Conservation (phyloP, 2,888 invertebrate species). For the Lithosia quadra region DNA sequence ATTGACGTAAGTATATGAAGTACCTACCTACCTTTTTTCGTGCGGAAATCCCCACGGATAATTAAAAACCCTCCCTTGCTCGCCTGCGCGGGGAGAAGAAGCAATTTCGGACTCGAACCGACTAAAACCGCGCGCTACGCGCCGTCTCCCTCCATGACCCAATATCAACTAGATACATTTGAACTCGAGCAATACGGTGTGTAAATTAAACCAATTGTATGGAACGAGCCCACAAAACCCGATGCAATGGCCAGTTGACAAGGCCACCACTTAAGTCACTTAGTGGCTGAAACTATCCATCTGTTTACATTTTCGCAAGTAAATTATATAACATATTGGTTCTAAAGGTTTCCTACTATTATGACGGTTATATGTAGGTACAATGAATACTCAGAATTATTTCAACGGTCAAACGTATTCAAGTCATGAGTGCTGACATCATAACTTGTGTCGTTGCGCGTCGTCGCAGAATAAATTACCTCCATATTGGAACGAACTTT, state of each 20-base stretch:
- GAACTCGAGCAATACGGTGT: too few species aligned
- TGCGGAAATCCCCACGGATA: too few species aligned
- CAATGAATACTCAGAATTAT: conserved; percentile 44
- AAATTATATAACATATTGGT: background rate
- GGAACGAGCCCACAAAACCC: background rate
- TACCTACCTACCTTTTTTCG: too few species aligned
- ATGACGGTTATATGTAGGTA: conserved; percentile 17
- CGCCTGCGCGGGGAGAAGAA: too few species aligned
- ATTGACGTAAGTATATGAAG: too few species aligned
- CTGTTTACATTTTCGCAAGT: background rate
- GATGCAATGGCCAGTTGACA: background rate
- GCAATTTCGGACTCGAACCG: too few species aligned
- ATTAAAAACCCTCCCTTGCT: too few species aligned
- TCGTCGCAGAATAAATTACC: conserved; percentile 39
- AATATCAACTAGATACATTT: too few species aligned
- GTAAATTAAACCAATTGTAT: background rate
- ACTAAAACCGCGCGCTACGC: too few species aligned
- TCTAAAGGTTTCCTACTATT: conserved; percentile 34
- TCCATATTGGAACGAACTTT: conserved; percentile 32
- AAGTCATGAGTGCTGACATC: conserved; percentile 51
- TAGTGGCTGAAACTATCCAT: background rate
- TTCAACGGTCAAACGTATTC: conserved; percentile 41
- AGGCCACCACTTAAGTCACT: background rate
- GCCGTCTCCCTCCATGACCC: too few species aligned
- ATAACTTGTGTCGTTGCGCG: conserved; percentile 47